These are phyloP conservation scores for Anthoptus insignis DNA, from an alignment of 2,888 invertebrate species.

Conservation along the genomic window DNA sequence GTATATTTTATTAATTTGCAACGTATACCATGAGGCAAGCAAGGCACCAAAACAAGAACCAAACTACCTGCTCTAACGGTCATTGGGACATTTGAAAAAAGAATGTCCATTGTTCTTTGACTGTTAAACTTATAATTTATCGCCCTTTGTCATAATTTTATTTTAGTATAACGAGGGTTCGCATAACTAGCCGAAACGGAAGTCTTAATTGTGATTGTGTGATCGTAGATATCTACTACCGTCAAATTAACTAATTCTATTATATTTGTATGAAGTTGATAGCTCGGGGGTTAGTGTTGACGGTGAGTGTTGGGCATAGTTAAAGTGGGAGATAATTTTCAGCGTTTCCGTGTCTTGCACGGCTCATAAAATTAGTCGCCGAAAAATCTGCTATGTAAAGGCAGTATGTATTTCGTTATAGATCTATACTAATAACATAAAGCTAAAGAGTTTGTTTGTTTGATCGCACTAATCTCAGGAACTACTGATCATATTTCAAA, in stretches of 20 bases:
- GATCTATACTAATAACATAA: not conserved
- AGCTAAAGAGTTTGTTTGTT: no score
- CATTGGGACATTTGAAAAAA: constrained; percentile 61
- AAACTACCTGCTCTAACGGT: constrained; percentile 69
- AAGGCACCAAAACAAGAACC: constrained; percentile 44
- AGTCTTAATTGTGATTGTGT: constrained; percentile 30
- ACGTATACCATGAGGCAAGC: no score
- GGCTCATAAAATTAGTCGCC: no score
- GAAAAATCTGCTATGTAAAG: no score
- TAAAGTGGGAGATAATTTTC: no score
- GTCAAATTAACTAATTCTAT: not conserved
- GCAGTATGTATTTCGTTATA: no score
- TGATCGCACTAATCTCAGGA: not conserved
- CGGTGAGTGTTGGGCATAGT: no score
- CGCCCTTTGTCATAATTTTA: constrained; percentile 62
- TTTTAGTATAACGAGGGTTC: constrained; percentile 30
- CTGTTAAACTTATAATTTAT: constrained; percentile 70
- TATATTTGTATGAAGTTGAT: not conserved
- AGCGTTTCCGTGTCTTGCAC: no score
- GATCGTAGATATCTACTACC: constrained; percentile 15
- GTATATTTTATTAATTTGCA: constrained; percentile 14
- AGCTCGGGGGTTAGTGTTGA: no score
- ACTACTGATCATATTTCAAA: not conserved
- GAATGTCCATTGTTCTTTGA: constrained; percentile 71
- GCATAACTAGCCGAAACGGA: constrained; percentile 26